Conservation (phyloP, 30 jellyfish, hydroid and myxozoan genomes). For the Pelagia noctiluca region DNA sequence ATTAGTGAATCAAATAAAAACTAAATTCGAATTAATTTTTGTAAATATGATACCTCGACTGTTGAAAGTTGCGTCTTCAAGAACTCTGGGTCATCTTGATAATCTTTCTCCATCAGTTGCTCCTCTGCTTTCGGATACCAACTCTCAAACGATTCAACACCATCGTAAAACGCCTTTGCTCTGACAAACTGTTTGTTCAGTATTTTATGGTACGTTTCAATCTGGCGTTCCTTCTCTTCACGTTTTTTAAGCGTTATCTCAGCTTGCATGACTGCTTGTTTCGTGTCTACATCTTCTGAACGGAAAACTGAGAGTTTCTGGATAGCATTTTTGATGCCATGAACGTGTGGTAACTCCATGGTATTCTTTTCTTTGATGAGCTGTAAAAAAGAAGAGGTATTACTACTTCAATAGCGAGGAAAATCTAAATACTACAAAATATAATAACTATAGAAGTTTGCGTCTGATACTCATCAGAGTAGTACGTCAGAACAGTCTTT, state of each 20-base stretch:
- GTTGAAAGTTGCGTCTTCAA: constrained; percentile 56
- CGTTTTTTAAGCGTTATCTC: constrained; percentile 50
- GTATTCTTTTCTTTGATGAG: constrained; percentile 60
- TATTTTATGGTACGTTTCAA: constrained; percentile 39
- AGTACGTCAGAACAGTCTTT: too few relatives aligned
- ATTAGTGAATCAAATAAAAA: too few relatives aligned
- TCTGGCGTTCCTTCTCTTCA: constrained; percentile 58
- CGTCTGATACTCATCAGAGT: too few relatives aligned
- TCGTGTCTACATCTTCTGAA: constrained; percentile 71
- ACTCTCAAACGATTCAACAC: constrained; percentile 57
- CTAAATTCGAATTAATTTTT: too few relatives aligned
- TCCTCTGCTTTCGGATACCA: constrained; percentile 84
- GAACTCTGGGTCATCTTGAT: constrained; percentile 45
- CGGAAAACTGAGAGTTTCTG: constrained; percentile 48
- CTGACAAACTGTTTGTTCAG: constrained; percentile 46
- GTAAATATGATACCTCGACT: constrained; percentile 81
- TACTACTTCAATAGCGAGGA: too few relatives aligned
- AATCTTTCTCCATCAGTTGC: constrained; percentile 43
- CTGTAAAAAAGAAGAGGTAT: constrained; percentile 42
- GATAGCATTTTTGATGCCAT: constrained; percentile 37
- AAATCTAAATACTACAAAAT: too few relatives aligned
- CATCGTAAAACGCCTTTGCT: constrained; percentile 67
- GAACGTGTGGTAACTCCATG: constrained; percentile 18
- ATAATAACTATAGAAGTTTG: too few relatives aligned
- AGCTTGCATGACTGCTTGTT: constrained; percentile 76